Base-by-base conservation (phyloP, 2,113 vertebrate genomes). In the Catharus bicknelli region DNA sequence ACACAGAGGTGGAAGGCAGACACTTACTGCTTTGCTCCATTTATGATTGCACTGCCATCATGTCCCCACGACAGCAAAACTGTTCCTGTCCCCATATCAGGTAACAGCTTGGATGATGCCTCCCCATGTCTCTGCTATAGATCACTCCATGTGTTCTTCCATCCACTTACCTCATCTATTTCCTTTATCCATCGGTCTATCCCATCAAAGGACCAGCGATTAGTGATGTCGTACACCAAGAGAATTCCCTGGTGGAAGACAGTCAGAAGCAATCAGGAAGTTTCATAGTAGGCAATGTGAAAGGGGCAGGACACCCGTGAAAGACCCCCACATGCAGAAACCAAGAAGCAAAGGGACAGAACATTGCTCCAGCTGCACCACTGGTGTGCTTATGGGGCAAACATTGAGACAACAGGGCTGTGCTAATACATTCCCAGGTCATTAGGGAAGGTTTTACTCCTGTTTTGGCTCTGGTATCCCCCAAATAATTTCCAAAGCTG, bases 101-200 rank as follows among this genome's bases (percentile, higher is more conserved):
- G 64, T 40, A 51, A 42, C 43, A 38, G 20, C 40, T n/a, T 9
- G 29, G 57, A 10, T 42, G 78, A 47, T 1, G 26, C 9, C 59
- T 68, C 29, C 40, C 13, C 10, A 2, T 0, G 14, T 32, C 36
- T 67, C 47, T 50, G 43, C 53, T 66, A 2, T 0, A 47, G 64
- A 29, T 11, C 45, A 16, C 17, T 21, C 27, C 22, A 1, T 0
- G 0, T 9, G 26, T 7, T 77, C 72, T 45, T 40, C 50, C 23
- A 4, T 34, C 25, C 20, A 29, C 96, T 96, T 88, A 99, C 99
- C 98, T 99, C 99, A 73, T 99, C 99, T 23, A 99, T 99, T 96
- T 99, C 99, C 77, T 99, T 98, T 94, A 99, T 99, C 99, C 99
- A 99, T 16, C 99, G 98, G 94, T 99, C 99, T 83, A 99, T 99